A percentile compares a stretch with the other conserved stretches of the same genome.
Conservation (phyloP, 2,113 vertebrate species). For the Chaetodon auriga region DNA sequence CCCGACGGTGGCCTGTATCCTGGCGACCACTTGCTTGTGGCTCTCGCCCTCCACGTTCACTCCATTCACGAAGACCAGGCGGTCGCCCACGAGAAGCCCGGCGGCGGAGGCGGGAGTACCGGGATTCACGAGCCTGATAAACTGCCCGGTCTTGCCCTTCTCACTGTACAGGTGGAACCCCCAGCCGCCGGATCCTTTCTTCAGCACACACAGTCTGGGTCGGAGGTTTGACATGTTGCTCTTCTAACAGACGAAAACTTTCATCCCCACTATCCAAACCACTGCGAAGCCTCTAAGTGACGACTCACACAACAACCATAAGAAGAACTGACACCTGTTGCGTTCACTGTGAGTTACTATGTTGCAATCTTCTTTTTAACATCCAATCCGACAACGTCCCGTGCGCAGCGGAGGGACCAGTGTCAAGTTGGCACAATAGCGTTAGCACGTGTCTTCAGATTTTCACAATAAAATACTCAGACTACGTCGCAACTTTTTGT, state of each 20-base stretch:
- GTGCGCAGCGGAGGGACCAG: background rate
- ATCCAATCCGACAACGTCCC: conserved; percentile 13
- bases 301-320: background rate
- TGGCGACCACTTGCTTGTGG: conserved; percentile 93
- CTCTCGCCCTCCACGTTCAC: conserved; percentile 92
- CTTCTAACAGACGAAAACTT: conserved; percentile 8
- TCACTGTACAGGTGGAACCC: conserved; percentile 94
- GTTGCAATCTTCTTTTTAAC: conserved; percentile 35
- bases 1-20: conserved; percentile 87
- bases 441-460: rapidly evolving
- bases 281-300: background rate
- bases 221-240: conserved; percentile 76
- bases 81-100: conserved; percentile 91
- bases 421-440: background rate
- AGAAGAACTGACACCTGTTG: conserved; percentile 52
- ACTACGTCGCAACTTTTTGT: no score
- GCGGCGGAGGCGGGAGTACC: conserved; percentile 89
- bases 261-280: background rate
- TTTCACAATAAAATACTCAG: conserved; percentile 49
- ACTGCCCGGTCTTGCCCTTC: conserved; percentile 91
- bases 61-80: conserved; percentile 91
- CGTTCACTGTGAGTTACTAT: background rate
- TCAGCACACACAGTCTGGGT: conserved; percentile 89
- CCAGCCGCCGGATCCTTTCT: conserved; percentile 88
- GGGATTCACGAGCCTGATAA: conserved; percentile 91